Evolutionary conservation across 2,113 vertebrate genomes (phyloP), one percentile per base, ranked within the genome.

Genomic region (Helogale parvula): DNA sequence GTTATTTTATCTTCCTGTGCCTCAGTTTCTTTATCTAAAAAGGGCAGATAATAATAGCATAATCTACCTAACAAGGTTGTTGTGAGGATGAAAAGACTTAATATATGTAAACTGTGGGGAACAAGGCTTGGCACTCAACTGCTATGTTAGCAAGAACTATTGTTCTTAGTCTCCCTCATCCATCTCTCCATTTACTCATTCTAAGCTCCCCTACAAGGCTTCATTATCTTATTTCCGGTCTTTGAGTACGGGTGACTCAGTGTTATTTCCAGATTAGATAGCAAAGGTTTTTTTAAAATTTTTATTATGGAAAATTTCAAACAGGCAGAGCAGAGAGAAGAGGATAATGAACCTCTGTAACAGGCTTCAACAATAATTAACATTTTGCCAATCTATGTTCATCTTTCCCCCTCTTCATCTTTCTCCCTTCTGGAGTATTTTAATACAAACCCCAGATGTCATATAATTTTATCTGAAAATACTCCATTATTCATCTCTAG

Each of bases 181-280:
- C 41, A 13, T 77, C 88, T 82, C 88, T 88, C 68, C 50, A 45
- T 80, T 96, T 80, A 66, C 13, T 45, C n/a, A 76, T 90, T 69
- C 85, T 81, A 50, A 88, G 93, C 81, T 76, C 94, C 91, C 85
- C 74, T 83, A 84, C 68, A 72, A 69, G 93, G 85, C 31, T 85
- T 95, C 81, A 97, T 97, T 95, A 97, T 96, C 89, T 94, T 95
- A 97, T 97, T 96, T 97, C 69, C 7, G 1, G 33, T 94, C 88
- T 97, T 60, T 76, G 74, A 94, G 74, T 87, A 15, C 7, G 3
- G 76, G 81, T 97, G 97, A 93, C 88, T 97, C 95, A 97, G 69
- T 80, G 85, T 93, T 84, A 95, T 96, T 94, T 95, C 84, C 69
- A 97, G 81, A 97, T 71, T 47, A 85, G 60, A 88, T 94, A 52